Conservation (phyloP, 1,140 invertebrate species). For the Xylocopa sonorina region DNA sequence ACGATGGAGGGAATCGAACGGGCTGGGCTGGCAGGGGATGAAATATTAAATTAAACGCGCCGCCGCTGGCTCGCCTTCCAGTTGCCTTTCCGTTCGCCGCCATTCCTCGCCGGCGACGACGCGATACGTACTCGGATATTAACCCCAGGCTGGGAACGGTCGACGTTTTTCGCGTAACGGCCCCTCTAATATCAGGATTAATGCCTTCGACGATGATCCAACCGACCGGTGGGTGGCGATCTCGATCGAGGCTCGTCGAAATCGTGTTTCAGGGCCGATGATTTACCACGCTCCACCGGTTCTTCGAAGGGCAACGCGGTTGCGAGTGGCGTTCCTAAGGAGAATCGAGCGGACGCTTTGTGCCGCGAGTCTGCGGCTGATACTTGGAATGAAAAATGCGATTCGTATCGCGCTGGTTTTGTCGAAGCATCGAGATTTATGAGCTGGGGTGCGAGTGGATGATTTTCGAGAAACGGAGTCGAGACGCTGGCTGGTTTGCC, state of each 20-base stretch:
- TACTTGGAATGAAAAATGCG: conserved; percentile 6
- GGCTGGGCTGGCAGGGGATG: neutral
- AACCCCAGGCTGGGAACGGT: neutral
- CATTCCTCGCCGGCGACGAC: neutral
- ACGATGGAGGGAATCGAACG: neutral
- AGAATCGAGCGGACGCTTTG: neutral
- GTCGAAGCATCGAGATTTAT: neutral
- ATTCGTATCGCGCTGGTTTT: neutral
- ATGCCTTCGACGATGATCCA: neutral
- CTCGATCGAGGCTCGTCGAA: neutral
- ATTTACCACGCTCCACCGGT: too few relatives aligned
- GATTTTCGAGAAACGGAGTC: neutral
- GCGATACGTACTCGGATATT: neutral
- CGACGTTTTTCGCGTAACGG: neutral
- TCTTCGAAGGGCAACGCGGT: neutral
- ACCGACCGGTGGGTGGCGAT: neutral
- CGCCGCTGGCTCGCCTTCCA: neutral
- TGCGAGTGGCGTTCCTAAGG: neutral
- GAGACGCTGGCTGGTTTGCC: neutral
- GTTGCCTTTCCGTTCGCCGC: too few relatives aligned
- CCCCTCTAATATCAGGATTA: conserved; percentile 6
- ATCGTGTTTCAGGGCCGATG: neutral
- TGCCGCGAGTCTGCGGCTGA: neutral
- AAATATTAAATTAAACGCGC: conserved; percentile 46
- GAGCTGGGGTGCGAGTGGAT: neutral